Base-by-base conservation (phyloP, 2,888 invertebrate genomes). In the Zaprionus lineosus region DNA sequence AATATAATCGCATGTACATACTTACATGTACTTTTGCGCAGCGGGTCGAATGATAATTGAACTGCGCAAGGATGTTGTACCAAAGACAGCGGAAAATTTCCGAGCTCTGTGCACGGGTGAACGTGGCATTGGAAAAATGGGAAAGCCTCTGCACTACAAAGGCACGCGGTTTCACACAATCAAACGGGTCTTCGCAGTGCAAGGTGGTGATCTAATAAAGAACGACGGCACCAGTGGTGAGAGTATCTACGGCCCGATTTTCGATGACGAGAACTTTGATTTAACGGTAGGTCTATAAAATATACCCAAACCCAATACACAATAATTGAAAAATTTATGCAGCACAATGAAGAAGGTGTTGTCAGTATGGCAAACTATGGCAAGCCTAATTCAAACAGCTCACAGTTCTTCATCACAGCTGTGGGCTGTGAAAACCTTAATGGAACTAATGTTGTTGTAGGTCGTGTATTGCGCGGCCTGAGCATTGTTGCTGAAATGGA, bases 341-440 rank as follows among this genome's bases (percentile, higher is more conserved):
- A 96, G 91, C 92, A 93, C 28, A 70, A 67, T 24, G 89, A 91
- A 0, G 91, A 91, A 39, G 95, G 95, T 1, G 91, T 93, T 0
- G 91, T 96, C 0, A 95, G 95, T 77, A 95, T 95, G 95, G 94
- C 94, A 77, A 98, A 94, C 90, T 94, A 91, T 88, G 97, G 94
- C 44, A 88, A 89, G 73, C 93, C 93, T 8, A 92, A 98, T 88
- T 95, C 96, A 5, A 98, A 98, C 89, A 96, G 95, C 68, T 98
- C 98, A 0, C 99, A 99, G 90, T 99, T 99, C 91, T 96, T 98
- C 87, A 95, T 98, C 56, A 95, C 96, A 0, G 93, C 94, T 0
- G 93, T 93, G 1, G 92, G 93, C 1, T 95, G 95, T 81, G 90
- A 92, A 0, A 96, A 97, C 87, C 91, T 97, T 36, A 94, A 97